Evolutionary conservation across 2,797 vertebrate genomes (phyloP).

Genomic region (Sciurus carolinensis): DNA sequence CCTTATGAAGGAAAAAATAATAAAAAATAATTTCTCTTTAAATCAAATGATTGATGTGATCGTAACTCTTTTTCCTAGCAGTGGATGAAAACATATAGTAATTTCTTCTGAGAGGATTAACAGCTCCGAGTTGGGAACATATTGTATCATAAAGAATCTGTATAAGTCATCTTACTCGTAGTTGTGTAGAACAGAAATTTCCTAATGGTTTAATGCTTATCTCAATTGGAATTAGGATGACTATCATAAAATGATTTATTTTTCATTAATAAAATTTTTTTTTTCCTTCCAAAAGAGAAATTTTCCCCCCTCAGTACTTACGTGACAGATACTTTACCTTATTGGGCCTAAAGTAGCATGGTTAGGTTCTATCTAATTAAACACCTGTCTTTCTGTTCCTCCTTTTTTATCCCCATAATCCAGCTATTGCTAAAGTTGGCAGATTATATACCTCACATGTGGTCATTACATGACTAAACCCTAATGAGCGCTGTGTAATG

Average conservation of each 20-base stretch:
- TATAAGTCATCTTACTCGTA: background rate
- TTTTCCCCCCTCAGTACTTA: conserved; percentile 41
- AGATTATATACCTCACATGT: conserved; percentile 74
- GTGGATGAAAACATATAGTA: background rate
- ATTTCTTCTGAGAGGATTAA: background rate
- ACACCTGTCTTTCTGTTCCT: conserved; percentile 77
- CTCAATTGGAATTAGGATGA: conserved; percentile 42
- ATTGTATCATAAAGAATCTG: background rate
- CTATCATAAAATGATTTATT: conserved; percentile 40
- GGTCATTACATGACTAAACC: conserved; percentile 75
- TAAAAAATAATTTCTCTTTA: background rate
- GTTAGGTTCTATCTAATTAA: conserved; percentile 71
- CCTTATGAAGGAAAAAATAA: background rate
- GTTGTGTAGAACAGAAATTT: conserved; percentile 44
- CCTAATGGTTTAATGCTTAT: conserved; percentile 40
- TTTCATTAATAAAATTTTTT: background rate
- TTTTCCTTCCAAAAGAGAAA: conserved; percentile 5
- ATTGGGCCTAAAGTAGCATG: conserved; percentile 43
- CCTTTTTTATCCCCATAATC: conserved; percentile 74
- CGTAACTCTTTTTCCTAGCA: background rate
- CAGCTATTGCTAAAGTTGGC: conserved; percentile 75
- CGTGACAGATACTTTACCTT: conserved; percentile 57
- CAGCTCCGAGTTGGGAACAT: conserved; percentile 26
- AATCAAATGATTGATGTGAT: background rate
- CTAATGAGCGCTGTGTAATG: conserved; percentile 60